Evolutionary conservation across 2,113 vertebrate genomes (phyloP).

Genomic region (Zapornia atra): DNA sequence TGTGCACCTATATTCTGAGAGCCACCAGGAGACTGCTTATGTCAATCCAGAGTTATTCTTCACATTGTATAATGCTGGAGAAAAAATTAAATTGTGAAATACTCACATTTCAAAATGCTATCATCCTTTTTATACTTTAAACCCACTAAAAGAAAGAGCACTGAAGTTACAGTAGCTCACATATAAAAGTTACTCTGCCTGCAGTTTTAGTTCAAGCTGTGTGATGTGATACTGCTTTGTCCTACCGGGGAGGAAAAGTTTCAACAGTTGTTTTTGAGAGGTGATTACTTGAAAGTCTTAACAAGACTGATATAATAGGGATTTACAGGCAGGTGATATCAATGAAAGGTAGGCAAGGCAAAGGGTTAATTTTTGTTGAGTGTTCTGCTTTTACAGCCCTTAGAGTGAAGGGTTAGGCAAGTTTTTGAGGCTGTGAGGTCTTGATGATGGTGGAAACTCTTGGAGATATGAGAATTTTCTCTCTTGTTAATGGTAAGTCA

Average conservation of each 20-base stretch:
- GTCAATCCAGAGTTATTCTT: background rate
- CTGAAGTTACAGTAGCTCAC: background rate
- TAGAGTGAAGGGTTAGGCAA: background rate
- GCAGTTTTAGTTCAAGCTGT: background rate
- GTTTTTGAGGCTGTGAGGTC: background rate
- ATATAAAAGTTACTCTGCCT: background rate
- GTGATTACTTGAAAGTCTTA: background rate
- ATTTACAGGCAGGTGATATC: background rate
- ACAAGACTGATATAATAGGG: background rate
- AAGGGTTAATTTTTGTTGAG: background rate
- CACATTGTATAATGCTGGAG: background rate
- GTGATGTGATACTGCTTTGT: background rate
- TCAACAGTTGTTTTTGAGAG: background rate
- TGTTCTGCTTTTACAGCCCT: background rate
- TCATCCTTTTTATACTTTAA: background rate
- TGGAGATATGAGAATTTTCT: background rate
- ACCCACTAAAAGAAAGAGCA: background rate
- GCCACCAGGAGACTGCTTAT: background rate
- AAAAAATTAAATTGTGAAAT: background rate
- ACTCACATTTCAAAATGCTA: background rate
- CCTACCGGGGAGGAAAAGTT: background rate
- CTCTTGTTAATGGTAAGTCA: background rate
- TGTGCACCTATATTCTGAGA: background rate
- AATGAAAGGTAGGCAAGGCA: background rate
- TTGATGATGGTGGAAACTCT: background rate